These are phyloP conservation scores for Cylloceria caligata DNA, from an alignment of 2,888 invertebrate species.

Conservation along the genomic window DNA sequence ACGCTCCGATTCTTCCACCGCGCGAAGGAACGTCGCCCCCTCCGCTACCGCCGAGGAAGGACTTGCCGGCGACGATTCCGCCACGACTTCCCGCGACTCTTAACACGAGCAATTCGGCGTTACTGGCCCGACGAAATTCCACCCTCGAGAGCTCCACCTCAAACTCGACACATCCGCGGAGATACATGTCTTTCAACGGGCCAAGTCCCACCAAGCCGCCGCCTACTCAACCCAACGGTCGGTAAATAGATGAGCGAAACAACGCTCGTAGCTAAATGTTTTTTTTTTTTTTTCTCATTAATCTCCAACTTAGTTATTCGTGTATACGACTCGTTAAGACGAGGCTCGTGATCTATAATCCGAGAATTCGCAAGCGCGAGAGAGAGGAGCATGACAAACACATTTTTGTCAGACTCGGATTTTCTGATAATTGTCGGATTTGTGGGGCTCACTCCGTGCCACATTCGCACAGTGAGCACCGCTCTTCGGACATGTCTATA, in stretches of 20 bases:
- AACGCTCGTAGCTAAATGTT: neutral
- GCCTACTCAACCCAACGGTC: constrained; percentile 82
- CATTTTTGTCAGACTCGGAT: too few relatives aligned
- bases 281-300: too few relatives aligned
- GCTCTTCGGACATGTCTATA: too few relatives aligned
- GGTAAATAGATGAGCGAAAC: constrained; percentile 10
- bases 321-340: too few relatives aligned
- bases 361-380: too few relatives aligned
- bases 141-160: constrained; percentile 79
- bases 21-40: constrained; percentile 89
- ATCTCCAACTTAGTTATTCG: too few relatives aligned
- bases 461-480: too few relatives aligned
- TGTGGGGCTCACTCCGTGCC: too few relatives aligned
- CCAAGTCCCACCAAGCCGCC: constrained; percentile 82
- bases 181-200: constrained; percentile 83
- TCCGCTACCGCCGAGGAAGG: constrained; percentile 88
- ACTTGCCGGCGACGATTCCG: constrained; percentile 76
- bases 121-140: constrained; percentile 82
- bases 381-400: too few relatives aligned
- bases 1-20: constrained; percentile 90
- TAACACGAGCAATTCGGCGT: constrained; percentile 81
- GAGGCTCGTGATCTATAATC: too few relatives aligned
- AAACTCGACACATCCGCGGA: constrained; percentile 76
- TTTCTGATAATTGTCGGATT: too few relatives aligned
- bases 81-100: constrained; percentile 80